Percentiles rank a stretch among this genome's conserved stretches.
Evolutionary conservation across 2,797 vertebrate species (phyloP).

Genomic region (Sarcophilus harrisii): DNA sequence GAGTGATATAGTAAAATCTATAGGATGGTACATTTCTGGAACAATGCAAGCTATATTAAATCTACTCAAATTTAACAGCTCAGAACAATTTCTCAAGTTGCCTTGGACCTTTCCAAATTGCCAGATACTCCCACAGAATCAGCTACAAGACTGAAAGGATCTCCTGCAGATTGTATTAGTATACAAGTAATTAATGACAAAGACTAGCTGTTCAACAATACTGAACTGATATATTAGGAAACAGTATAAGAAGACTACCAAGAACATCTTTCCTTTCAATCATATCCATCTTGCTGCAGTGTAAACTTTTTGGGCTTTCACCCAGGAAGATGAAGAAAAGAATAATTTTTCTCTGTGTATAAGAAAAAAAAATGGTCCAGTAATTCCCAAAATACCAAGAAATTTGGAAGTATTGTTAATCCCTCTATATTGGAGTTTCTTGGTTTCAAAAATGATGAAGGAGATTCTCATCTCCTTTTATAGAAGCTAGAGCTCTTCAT

Average conservation of each 20-base stretch:
- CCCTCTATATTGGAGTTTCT: conserved; percentile 55
- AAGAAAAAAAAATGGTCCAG: conserved; percentile 43
- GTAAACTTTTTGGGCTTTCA: conserved; percentile 52
- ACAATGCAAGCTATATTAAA: not conserved
- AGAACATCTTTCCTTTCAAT: conserved; percentile 50
- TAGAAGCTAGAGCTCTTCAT: conserved; percentile 51
- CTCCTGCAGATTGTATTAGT: conserved; percentile 57
- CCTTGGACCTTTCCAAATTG: conserved; percentile 34
- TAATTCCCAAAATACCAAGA: not conserved
- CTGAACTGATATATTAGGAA: conserved; percentile 63
- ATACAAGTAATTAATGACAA: conserved; percentile 56
- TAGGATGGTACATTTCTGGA: not conserved
- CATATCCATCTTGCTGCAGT: not conserved
- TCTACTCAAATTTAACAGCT: not conserved
- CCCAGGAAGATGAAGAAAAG: conserved; percentile 47
- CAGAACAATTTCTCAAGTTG: conserved; percentile 57
- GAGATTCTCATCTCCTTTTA: conserved; percentile 69
- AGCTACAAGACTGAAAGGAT: not conserved
- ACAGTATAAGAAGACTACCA: conserved; percentile 41
- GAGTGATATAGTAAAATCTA: not conserved
- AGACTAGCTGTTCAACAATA: conserved; percentile 71
- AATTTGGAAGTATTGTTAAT: conserved; percentile 58
- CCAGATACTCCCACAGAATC: conserved; percentile 68
- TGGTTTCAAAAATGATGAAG: conserved; percentile 23
- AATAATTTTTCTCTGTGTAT: not conserved